A percentile compares a stretch with the other conserved stretches of the same genome.
Conservation (phyloP, 2,113 vertebrate genomes). For the Rousettus leschenaultii region DNA sequence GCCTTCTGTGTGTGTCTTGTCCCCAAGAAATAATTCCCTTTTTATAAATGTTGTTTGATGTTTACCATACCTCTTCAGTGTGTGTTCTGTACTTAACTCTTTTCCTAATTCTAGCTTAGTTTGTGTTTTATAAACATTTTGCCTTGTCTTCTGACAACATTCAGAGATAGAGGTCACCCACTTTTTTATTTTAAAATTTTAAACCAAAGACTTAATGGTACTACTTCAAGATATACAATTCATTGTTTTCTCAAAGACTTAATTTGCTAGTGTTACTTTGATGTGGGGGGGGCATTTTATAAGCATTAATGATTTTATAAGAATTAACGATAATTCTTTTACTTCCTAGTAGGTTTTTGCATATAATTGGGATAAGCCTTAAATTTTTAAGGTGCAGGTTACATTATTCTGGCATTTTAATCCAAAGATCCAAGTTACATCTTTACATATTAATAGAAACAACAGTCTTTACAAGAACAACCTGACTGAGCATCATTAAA, state of each 20-base stretch:
- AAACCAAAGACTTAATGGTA: neutral
- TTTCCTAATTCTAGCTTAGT: neutral
- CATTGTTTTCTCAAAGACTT: neutral
- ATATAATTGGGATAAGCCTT: neutral
- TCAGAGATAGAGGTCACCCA: neutral
- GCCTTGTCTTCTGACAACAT: neutral
- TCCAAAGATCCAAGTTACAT: neutral
- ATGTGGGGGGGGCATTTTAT: neutral
- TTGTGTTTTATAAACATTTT: neutral
- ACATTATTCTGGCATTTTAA: neutral
- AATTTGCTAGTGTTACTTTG: neutral
- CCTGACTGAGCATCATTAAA: neutral
- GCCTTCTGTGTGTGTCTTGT: neutral
- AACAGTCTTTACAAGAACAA: neutral
- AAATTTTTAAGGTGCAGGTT: neutral
- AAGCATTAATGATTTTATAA: too few relatives aligned
- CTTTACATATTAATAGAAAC: neutral
- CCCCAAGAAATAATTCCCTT: neutral
- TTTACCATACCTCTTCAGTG: neutral
- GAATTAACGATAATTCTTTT: neutral
- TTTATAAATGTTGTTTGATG: neutral
- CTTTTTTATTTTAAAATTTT: neutral
- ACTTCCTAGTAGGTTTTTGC: neutral
- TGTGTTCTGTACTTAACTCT: neutral
- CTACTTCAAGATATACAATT: neutral